Percentiles rank a stretch among this genome's conserved stretches.
These are phyloP conservation scores for Calephelis perditalis DNA, from an alignment of 2,888 invertebrate species.

Conservation along the genomic window DNA sequence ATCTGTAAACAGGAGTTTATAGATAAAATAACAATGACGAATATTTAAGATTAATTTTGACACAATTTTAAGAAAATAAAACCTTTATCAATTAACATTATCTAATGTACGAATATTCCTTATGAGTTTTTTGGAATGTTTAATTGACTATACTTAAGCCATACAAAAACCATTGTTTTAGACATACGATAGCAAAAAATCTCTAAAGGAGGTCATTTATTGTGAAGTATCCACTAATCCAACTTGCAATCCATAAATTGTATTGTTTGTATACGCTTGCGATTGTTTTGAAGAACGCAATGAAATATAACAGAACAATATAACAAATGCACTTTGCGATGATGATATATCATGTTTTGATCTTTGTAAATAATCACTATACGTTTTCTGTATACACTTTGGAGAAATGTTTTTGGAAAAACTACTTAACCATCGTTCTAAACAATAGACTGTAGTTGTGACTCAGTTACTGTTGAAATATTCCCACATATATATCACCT, in stretches of 20 bases:
- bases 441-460: conserved; percentile 18
- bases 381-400: conserved; percentile 25
- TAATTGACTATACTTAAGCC: too few relatives aligned
- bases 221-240: conserved; percentile 56
- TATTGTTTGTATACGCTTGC: conserved; percentile 65
- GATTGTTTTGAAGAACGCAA: conserved; percentile 68
- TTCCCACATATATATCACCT: conserved; percentile 70
- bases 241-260: conserved; percentile 72
- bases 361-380: conserved; percentile 20
- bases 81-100: too few relatives aligned
- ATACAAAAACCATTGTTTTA: too few relatives aligned
- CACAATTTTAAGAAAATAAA: too few relatives aligned
- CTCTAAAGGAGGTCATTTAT: too few relatives aligned
- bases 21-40: too few relatives aligned
- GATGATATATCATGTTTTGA: conserved; percentile 53
- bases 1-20: too few relatives aligned
- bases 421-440: neutral
- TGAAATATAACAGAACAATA: conserved; percentile 51
- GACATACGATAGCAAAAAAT: too few relatives aligned
- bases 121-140: too few relatives aligned
- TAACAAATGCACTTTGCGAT: conserved; percentile 34
- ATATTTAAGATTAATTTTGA: too few relatives aligned
- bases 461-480: conserved; percentile 41
- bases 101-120: too few relatives aligned
- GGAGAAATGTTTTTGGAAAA: conserved; percentile 2